Conservation (phyloP, 1,140 invertebrate species). For the Eumaeus atala region DNA sequence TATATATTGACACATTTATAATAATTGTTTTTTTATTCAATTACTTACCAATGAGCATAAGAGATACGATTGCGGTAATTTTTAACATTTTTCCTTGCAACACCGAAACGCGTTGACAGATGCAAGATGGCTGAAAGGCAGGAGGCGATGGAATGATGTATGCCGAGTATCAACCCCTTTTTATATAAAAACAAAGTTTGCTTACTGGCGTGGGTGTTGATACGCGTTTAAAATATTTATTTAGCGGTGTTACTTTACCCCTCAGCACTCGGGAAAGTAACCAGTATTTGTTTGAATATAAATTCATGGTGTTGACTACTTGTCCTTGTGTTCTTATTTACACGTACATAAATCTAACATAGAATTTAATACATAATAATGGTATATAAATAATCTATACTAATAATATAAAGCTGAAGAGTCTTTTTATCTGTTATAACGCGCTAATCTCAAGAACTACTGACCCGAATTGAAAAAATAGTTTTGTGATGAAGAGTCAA, state of each 20-base stretch:
- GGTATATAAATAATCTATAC: no score
- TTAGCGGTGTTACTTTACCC: constrained; percentile 26
- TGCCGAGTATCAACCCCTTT: constrained; percentile 22
- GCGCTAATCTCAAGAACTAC: no score
- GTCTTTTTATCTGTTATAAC: no score
- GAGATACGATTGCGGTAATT: constrained; percentile 42
- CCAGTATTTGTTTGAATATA: constrained; percentile 15
- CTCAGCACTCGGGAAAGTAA: constrained; percentile 14
- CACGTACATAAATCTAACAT: no score
- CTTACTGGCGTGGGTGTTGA: constrained; percentile 29
- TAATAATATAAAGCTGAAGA: no score
- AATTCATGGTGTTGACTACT: background rate
- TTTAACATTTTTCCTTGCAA: constrained; percentile 42
- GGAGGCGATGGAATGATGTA: constrained; percentile 23
- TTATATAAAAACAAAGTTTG: constrained; percentile 36
- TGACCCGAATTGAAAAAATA: no score
- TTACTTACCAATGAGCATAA: constrained; percentile 53
- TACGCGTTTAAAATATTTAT: constrained; percentile 27
- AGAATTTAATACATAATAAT: background rate
- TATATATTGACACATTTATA: constrained; percentile 2
- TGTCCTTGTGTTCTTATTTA: background rate
- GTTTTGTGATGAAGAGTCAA: no score
- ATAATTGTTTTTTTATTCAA: constrained; percentile 9
- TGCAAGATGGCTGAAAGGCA: constrained; percentile 27
- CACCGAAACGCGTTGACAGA: constrained; percentile 3